phyloP scores from a whole-genome alignment of 2,113 vertebrate species.

The Spizaetus ornatus region DNA sequence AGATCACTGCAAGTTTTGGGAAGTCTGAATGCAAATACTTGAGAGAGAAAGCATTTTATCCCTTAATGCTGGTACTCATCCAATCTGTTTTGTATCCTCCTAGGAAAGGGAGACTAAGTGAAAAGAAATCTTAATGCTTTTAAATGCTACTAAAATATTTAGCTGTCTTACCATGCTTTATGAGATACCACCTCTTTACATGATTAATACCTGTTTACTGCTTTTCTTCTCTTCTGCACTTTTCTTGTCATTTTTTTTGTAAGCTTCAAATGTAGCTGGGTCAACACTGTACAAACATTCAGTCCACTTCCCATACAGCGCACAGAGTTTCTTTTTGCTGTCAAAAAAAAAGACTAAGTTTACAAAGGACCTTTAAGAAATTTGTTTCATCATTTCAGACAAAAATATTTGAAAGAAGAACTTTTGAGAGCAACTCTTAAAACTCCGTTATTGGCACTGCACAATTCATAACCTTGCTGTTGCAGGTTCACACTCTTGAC shows the following conservation, averaged over 20 bases:
- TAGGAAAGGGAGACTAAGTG: neutral
- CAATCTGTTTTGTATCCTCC: neutral
- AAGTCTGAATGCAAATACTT: neutral
- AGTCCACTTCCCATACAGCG: constrained; percentile 96
- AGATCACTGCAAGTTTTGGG: neutral
- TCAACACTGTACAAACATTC: constrained; percentile 92
- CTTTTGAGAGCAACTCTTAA: neutral
- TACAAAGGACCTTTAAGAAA: neutral
- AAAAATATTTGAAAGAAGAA: neutral
- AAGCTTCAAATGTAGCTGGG: constrained; percentile 81
- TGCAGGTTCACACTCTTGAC: neutral
- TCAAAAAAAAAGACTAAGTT: neutral
- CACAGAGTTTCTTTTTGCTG: constrained; percentile 95
- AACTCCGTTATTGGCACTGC: neutral
- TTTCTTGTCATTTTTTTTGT: constrained; percentile 92
- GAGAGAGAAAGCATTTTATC: neutral
- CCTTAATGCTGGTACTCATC: neutral
- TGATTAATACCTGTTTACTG: constrained; percentile 81
- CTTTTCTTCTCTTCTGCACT: constrained; percentile 88
- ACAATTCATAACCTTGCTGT: neutral
- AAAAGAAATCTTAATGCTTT: neutral
- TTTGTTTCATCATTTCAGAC: neutral
- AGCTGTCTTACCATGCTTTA: neutral
- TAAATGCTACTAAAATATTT: neutral
- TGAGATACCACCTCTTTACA: neutral